Evolutionary conservation across 2,113 vertebrate species (phyloP), one percentile per base, ranked within the genome.

Genomic region (Conger conger): DNA sequence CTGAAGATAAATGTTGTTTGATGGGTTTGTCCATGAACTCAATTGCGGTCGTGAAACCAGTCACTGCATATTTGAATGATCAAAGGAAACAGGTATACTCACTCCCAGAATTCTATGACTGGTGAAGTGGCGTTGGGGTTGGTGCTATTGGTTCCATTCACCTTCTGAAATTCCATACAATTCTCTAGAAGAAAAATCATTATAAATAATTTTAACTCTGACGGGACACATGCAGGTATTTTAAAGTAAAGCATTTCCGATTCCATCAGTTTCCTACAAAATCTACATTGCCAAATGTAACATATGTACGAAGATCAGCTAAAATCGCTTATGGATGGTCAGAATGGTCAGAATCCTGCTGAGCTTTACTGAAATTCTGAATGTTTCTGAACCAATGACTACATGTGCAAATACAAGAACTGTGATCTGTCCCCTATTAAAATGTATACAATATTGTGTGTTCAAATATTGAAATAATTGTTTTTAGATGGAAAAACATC

Each of bases 61-160:
- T 7, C 60, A 68, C 60, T n/a, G 60, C 60, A 68, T 57, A 20
- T 57, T 57, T 42, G 4, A 73, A 54, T 27, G 83, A 50, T 35
- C 0, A 83, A 18, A 82, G 20, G 80, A 57, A 82, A 53, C 88
- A 81, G 82, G 37, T 79, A 57, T 94, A 99, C 98, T 99, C 94
- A 99, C 98, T 99, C 98, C 98, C 98, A 99, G 90, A 99, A 99
- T 91, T 99, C 98, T 91, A 99, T 99, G 89, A 99, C 98, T 9
- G 98, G 98, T 88, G 98, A 99, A 45, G 97, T 98, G 84, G 97
- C 96, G 15, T 98, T 99, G 87, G 95, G 94, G 88, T 96, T 94
- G 86, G 95, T 98, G 92, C 96, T 95, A 94, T 99, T 99, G 93
- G 95, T 98, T 86, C 95, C 87, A 30, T 99, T 99, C 90, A 97